phyloP scores from a whole-genome alignment of 2,113 vertebrate species.

The Balaenoptera acutorostrata region DNA sequence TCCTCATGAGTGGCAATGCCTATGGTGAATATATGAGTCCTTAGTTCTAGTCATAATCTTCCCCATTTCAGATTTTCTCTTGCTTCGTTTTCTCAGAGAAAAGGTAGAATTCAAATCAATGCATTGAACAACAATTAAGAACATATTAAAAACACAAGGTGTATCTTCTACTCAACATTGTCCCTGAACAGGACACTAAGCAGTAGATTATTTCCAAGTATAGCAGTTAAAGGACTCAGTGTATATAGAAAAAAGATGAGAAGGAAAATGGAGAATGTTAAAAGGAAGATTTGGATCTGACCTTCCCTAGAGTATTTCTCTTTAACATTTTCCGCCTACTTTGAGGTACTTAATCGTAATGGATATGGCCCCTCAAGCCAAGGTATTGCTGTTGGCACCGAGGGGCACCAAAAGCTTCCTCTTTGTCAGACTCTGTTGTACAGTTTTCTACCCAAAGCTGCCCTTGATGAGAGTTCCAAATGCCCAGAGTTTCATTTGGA shows the following conservation, averaged over 20 bases:
- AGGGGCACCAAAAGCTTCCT: no score
- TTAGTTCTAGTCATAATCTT: neutral
- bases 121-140: neutral
- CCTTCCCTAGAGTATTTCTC: neutral
- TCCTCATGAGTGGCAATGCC: neutral
- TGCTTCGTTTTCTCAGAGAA: neutral
- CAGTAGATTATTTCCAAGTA: neutral
- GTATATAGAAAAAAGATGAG: neutral
- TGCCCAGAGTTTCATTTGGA: neutral
- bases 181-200: neutral
- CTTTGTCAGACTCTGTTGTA: neutral
- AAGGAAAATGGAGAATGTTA: neutral
- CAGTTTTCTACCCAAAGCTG: neutral
- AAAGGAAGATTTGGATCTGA: neutral
- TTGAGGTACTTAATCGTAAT: neutral
- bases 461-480: neutral
- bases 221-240: neutral
- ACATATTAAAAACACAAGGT: neutral
- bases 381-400: neutral
- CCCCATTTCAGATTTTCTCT: neutral
- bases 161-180: neutral
- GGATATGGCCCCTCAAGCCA: neutral
- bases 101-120: neutral
- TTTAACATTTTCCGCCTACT: neutral
- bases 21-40: fast-evolving